Evolutionary conservation across 1,140 invertebrate genomes (phyloP).

Genomic region (Penaeus vannamei): DNA sequence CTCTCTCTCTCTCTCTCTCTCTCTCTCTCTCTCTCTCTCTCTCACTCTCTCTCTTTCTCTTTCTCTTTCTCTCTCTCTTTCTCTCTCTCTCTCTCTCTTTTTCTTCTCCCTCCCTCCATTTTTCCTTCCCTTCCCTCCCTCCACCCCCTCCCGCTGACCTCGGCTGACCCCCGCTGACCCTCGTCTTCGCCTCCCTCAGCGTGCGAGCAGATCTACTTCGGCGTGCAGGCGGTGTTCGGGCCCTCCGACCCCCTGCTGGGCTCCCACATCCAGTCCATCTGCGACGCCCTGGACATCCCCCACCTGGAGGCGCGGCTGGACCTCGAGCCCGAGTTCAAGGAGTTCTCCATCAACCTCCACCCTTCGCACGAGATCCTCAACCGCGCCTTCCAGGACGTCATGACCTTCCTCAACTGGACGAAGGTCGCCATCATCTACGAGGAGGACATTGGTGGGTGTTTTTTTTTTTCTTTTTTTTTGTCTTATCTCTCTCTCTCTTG

Average conservation of each 20-base stretch:
- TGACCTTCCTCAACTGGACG: conserved; percentile 92
- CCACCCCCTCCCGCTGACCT: no score
- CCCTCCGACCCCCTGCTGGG: conserved; percentile 86
- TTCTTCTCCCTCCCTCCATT: no score
- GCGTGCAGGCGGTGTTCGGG: conserved; percentile 91
- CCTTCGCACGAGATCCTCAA: conserved; percentile 88
- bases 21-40: no score
- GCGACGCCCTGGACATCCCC: conserved; percentile 88
- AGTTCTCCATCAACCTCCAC: conserved; percentile 92
- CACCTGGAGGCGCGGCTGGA: conserved; percentile 83
- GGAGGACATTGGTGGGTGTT: conserved; percentile 83
- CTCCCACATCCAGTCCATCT: conserved; percentile 90
- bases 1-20: no score
- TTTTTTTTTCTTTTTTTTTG: not conserved
- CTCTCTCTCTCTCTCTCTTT: no score
- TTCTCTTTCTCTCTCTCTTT: no score
- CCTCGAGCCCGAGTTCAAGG: conserved; percentile 74
- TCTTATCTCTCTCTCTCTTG: not conserved
- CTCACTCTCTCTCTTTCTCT: no score
- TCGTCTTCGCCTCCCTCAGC: conserved; percentile 76
- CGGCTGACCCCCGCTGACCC: no score
- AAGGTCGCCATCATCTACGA: conserved; percentile 94
- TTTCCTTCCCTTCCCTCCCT: no score
- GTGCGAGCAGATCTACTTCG: conserved; percentile 87
- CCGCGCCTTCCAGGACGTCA: conserved; percentile 87